Evolutionary conservation across 2,888 invertebrate species (phyloP).

Genomic region (Lepidochrysops patricia): DNA sequence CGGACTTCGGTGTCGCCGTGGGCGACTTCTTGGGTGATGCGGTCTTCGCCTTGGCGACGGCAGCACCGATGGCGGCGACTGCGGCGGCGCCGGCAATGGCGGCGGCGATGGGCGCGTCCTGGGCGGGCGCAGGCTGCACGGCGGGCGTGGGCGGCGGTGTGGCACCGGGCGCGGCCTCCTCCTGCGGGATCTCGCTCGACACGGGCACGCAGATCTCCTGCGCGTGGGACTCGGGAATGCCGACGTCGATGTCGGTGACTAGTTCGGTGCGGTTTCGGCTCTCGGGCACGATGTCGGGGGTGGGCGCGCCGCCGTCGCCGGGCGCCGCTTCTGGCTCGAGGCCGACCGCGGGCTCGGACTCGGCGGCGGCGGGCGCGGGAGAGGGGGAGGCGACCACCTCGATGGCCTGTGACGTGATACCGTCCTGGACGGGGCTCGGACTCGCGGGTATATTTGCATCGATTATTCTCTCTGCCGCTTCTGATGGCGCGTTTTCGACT

Average conservation of each 20-base stretch:
- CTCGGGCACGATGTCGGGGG: slow-evolving; percentile 56
- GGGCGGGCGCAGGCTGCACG: slow-evolving; percentile 27
- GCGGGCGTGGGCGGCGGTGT: slow-evolving; percentile 40
- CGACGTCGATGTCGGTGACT: slow-evolving; percentile 58
- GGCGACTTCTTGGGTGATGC: slow-evolving; percentile 29
- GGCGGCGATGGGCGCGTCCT: slow-evolving; percentile 29
- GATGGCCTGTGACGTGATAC: slow-evolving; percentile 12
- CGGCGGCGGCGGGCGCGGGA: slow-evolving; percentile 17
- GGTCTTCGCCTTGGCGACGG: slow-evolving; percentile 28
- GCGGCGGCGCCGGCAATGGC: slow-evolving; percentile 39
- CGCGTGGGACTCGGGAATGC: slow-evolving; percentile 54
- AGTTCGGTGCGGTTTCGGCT: slow-evolving; percentile 42
- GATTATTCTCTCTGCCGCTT: slow-evolving; percentile 7
- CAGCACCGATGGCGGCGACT: slow-evolving; percentile 36
- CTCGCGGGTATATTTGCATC: not conserved
- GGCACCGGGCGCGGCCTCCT: slow-evolving; percentile 39
- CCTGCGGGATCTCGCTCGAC: slow-evolving; percentile 51
- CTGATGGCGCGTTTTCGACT: slow-evolving; percentile 16
- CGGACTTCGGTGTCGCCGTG: slow-evolving; percentile 34
- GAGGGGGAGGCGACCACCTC: slow-evolving; percentile 16
- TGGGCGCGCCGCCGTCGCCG: slow-evolving; percentile 41
- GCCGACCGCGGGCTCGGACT: slow-evolving; percentile 16
- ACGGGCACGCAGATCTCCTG: slow-evolving; percentile 67
- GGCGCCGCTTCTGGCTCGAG: slow-evolving; percentile 19
- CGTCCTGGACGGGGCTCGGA: slow-evolving; percentile 10